These are phyloP conservation scores for Plecturocebus donacophilus DNA, from an alignment of 2,113 vertebrate genomes.

Conservation along the genomic window DNA sequence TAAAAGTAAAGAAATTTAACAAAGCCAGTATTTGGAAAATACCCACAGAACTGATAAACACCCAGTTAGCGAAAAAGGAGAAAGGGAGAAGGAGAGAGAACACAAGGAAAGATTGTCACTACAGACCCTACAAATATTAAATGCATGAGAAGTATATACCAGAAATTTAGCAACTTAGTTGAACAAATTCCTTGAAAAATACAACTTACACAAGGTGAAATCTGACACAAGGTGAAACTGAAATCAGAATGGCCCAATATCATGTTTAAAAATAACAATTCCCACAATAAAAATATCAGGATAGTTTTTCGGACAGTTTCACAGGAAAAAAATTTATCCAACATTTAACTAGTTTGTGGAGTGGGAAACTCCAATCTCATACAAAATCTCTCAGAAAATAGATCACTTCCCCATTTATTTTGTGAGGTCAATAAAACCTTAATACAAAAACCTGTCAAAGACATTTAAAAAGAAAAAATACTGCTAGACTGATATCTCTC, in stretches of 20 bases:
- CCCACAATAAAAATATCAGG: neutral
- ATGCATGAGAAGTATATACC: neutral
- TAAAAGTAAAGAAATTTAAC: constrained; percentile 1
- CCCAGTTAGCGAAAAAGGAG: neutral
- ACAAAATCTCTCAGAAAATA: neutral
- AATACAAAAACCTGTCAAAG: neutral
- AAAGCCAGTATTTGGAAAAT: neutral
- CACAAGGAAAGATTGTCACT: neutral
- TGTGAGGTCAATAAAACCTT: neutral
- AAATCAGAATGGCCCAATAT: neutral
- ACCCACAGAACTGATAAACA: neutral
- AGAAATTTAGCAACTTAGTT: neutral
- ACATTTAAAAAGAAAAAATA: neutral
- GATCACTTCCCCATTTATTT: neutral
- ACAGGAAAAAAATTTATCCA: neutral
- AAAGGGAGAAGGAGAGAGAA: neutral
- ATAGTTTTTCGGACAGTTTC: neutral
- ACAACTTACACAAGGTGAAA: neutral
- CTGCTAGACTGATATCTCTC: neutral
- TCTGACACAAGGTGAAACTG: neutral
- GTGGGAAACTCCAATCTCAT: neutral
- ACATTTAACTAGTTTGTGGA: neutral
- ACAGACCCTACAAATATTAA: neutral
- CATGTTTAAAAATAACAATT: neutral
- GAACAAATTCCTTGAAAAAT: neutral